Evolutionary conservation across 2,797 vertebrate genomes (phyloP).

Genomic region (Uromys caudimaculatus): DNA sequence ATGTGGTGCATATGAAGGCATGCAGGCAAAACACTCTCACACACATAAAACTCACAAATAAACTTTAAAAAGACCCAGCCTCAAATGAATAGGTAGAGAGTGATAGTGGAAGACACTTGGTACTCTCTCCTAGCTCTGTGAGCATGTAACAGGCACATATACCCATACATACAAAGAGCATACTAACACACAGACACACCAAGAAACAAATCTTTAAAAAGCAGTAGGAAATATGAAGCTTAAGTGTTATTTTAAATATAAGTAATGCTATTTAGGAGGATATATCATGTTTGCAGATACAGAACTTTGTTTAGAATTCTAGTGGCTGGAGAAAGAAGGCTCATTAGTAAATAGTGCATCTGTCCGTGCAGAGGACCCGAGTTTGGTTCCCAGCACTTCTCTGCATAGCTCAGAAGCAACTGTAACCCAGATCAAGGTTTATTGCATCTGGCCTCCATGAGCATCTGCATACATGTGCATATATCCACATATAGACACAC

Average conservation of each 20-base stretch:
- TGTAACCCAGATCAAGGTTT: background rate
- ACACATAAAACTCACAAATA: background rate
- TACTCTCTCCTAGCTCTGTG: background rate
- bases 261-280: slow-evolving; percentile 48
- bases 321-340: background rate
- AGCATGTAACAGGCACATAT: background rate
- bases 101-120: background rate
- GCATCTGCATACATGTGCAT: background rate
- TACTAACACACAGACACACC: background rate
- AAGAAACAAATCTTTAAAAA: background rate
- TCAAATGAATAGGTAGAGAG: background rate
- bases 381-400: background rate
- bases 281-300: background rate
- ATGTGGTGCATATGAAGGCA: background rate
- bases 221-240: slow-evolving; percentile 35
- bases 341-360: background rate
- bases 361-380: background rate
- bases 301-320: slow-evolving; percentile 66
- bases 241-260: slow-evolving; percentile 49
- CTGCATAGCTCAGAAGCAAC: background rate
- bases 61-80: background rate
- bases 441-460: background rate
- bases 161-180: background rate
- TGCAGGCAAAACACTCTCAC: background rate
- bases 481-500: background rate